Percentiles rank a stretch among this genome's conserved stretches.
Evolutionary conservation across 2,797 vertebrate species (phyloP).

Genomic region (Crocodylus rhombifer): DNA sequence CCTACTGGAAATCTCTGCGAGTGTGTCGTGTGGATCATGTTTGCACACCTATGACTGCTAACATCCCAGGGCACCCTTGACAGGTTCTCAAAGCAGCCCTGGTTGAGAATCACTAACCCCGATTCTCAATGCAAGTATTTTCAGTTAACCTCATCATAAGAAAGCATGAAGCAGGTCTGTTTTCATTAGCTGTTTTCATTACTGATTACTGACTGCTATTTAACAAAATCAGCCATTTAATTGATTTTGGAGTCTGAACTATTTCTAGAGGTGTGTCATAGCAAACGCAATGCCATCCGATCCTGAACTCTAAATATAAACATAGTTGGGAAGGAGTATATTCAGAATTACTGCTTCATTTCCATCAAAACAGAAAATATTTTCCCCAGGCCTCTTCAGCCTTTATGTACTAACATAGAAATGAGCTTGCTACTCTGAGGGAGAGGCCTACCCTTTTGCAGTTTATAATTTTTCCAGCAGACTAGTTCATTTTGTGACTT

Average conservation of each 20-base stretch:
- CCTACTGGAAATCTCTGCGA: too few species aligned
- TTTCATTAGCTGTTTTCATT: background rate
- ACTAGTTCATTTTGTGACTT: background rate
- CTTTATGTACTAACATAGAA: background rate
- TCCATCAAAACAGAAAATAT: background rate
- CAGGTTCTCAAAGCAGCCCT: too few species aligned
- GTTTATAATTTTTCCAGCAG: too few species aligned
- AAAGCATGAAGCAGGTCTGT: background rate
- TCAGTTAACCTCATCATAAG: background rate
- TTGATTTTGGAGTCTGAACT: background rate
- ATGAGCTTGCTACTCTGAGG: background rate
- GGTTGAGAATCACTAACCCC: too few species aligned
- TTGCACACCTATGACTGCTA: too few species aligned
- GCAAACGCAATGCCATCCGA: background rate
- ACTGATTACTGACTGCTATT: background rate
- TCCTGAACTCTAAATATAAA: fast-evolving
- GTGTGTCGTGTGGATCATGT: too few species aligned
- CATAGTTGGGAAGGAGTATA: fast-evolving
- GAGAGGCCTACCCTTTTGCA: background rate
- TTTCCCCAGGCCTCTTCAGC: fast-evolving
- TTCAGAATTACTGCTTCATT: fast-evolving
- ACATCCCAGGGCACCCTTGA: too few species aligned
- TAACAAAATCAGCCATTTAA: background rate
- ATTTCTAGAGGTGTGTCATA: fast-evolving
- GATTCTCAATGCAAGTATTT: background rate